Evolutionary conservation across 2,797 vertebrate genomes (phyloP).

Genomic region (Schizopygopsis malacanthus): DNA sequence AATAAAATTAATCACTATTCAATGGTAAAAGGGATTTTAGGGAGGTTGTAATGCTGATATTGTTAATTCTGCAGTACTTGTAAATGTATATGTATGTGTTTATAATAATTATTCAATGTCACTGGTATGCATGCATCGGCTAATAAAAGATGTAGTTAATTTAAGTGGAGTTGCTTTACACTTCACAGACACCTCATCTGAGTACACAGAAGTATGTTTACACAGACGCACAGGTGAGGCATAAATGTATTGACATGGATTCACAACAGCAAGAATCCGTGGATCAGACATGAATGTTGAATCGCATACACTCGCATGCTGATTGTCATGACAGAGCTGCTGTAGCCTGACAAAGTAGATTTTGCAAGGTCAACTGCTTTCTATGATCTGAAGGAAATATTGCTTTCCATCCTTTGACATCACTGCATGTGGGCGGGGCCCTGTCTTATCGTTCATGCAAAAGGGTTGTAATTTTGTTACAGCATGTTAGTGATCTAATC

Average conservation of each 20-base stretch:
- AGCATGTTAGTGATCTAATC: neutral
- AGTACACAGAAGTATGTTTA: neutral
- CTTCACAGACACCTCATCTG: neutral
- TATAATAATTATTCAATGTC: neutral
- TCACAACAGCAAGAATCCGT: neutral
- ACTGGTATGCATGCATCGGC: neutral
- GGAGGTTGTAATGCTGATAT: neutral
- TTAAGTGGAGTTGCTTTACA: neutral
- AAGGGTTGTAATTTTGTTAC: neutral
- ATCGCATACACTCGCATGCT: neutral
- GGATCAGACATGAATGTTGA: neutral
- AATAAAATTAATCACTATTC: neutral
- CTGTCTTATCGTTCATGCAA: neutral
- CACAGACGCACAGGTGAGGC: neutral
- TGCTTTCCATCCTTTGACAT: neutral
- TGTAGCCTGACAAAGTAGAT: neutral
- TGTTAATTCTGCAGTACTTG: neutral
- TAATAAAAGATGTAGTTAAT: neutral
- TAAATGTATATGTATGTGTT: neutral
- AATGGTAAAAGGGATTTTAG: neutral
- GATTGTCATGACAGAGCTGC: neutral
- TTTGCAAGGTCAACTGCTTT: neutral
- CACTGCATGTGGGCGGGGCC: neutral
- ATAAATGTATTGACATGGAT: neutral
- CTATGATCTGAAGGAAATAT: neutral